Evolutionary conservation across 2,113 vertebrate species (phyloP).

Genomic region (Carassius auratus): DNA sequence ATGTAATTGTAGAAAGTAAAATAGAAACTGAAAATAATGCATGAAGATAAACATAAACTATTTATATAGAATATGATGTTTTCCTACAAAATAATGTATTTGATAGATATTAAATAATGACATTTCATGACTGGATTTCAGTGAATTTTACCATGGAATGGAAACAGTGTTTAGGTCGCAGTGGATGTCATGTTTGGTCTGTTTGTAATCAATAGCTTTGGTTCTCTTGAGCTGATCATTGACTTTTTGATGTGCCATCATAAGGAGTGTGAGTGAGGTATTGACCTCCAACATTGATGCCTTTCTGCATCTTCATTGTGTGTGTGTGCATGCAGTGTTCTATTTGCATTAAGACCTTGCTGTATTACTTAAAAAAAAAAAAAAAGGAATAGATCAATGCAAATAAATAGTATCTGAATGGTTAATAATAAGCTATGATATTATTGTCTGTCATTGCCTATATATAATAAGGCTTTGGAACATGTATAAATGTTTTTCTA

Average conservation of each 20-base stretch:
- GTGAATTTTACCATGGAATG: background rate
- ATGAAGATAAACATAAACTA: background rate
- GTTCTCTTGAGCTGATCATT: constrained; percentile 62
- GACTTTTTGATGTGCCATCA: constrained; percentile 63
- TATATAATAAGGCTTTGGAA: background rate
- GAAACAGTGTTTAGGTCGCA: background rate
- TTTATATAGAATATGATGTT: background rate
- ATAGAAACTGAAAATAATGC: background rate
- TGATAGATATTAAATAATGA: background rate
- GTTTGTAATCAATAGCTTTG: constrained; percentile 47
- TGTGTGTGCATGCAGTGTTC: constrained; percentile 12
- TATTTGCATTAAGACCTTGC: background rate
- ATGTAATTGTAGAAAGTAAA: background rate
- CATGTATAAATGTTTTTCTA: constrained; percentile 8
- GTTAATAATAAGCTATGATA: background rate
- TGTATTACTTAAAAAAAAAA: background rate
- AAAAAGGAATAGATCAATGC: background rate
- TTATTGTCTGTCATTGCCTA: background rate
- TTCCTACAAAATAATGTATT: background rate
- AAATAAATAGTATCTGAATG: background rate
- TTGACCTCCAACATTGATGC: constrained; percentile 68
- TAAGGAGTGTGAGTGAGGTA: constrained; percentile 64
- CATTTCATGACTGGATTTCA: background rate
- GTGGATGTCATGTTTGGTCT: constrained; percentile 2
- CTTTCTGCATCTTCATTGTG: constrained; percentile 25